A percentile compares a stretch with the other conserved stretches of the same genome.
Conservation (phyloP, 2,797 vertebrate genomes). For the Acanthiza pusilla region DNA sequence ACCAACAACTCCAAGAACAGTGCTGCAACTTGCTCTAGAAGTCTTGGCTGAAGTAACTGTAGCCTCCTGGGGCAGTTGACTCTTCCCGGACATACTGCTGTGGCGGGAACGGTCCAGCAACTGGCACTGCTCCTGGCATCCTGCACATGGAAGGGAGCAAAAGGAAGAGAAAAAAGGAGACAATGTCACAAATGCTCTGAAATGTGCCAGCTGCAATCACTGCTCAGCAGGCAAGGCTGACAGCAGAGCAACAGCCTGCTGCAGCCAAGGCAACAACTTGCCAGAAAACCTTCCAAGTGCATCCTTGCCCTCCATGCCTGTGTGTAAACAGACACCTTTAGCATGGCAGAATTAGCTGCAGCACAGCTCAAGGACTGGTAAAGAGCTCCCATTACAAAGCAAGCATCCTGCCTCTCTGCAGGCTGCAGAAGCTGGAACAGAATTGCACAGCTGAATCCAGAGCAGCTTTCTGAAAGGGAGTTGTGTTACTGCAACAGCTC, state of each 20-base stretch:
- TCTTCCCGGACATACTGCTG: constrained; percentile 72
- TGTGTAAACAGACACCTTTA: constrained; percentile 38
- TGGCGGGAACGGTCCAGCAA: constrained; percentile 52
- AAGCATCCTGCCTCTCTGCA: background rate
- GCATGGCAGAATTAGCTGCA: background rate
- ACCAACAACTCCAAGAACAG: constrained; percentile 56
- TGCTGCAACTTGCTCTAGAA: constrained; percentile 57
- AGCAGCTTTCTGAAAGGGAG: background rate
- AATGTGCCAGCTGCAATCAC: constrained; percentile 22
- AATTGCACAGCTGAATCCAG: background rate
- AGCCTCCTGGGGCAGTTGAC: constrained; percentile 67
- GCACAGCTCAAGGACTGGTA: background rate
- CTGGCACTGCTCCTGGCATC: constrained; percentile 59
- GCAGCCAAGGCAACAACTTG: constrained; percentile 29
- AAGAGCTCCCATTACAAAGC: constrained; percentile 24
- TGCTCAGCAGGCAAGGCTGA: constrained; percentile 30
- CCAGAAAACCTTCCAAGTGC: constrained; percentile 40
- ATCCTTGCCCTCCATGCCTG: background rate
- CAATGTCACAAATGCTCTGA: constrained; percentile 25
- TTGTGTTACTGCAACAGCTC: background rate
- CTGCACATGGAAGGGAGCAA: background rate
- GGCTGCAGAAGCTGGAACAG: background rate
- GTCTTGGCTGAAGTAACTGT: constrained; percentile 68
- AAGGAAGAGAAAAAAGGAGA: background rate
- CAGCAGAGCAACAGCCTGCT: background rate